Base-by-base conservation (phyloP, 2,888 invertebrate species). In the Unio delphinus region DNA sequence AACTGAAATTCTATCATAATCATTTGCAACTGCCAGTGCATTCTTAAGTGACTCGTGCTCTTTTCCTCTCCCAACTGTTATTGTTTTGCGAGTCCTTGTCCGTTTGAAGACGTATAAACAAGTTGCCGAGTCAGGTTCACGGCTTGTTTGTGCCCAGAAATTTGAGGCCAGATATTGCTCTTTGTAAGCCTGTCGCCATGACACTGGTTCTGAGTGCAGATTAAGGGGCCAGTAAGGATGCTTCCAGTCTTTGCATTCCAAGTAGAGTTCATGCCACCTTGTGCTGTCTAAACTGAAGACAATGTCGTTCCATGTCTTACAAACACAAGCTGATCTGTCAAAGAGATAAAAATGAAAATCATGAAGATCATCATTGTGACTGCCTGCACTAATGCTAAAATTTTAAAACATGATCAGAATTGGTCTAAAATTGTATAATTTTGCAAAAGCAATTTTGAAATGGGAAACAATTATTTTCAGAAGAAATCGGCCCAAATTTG, bases 181-280 rank as follows among this genome's bases (percentile, higher is more conserved):
- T 67, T 79, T 79, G 72, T 80, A 86, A 1, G 85, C 83, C 56
- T 78, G 73, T 67, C 81, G 75, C 87, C 87, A 87, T n/a, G 86
- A 83, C 6, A 72, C 62, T 30, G 86, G 86, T 56, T 85, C 82
- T 4, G 75, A 76, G 34, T 82, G 76, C 8, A 80, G 74, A 65
- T 82, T 81, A 3, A 85, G 74, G 4, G 87, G 87, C 87, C 87
- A 87, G 68, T 76, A 80, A 2, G 87, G 87, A 67, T 86, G 84
- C 30, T 79, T 78, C 87, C 87, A 87, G 45, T 81, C 83, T 17
- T 73, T 79, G 64, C 84, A 83, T 26, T 72, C 65, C 56, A 84
- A 65, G 70, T 85, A 87, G 58, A 85, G 73, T 34, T 85, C 81
- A 28, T 77, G 73, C 87, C 87, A 87, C 45, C 82, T 75, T 26